Evolutionary conservation across 2,113 vertebrate species (phyloP).

Genomic region (Myotis brandtii): DNA sequence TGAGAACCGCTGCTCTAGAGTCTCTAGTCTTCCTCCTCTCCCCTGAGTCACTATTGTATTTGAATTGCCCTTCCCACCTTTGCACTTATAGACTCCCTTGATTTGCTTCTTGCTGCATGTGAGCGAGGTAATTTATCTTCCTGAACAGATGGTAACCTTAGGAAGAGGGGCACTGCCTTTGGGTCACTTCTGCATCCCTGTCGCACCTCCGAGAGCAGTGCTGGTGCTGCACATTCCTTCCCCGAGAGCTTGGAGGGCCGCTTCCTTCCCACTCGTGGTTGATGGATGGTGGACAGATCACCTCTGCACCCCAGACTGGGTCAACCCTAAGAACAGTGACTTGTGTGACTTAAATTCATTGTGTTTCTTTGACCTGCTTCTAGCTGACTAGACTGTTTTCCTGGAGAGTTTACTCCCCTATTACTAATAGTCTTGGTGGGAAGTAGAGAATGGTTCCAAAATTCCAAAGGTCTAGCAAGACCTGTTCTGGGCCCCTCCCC

Average conservation of each 20-base stretch:
- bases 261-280: background rate
- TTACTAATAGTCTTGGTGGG: background rate
- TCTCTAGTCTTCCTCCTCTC: background rate
- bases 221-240: background rate
- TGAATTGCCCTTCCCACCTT: background rate
- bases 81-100: background rate
- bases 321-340: background rate
- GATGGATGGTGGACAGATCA: background rate
- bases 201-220: background rate
- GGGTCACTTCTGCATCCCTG: background rate
- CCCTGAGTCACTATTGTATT: accelerated
- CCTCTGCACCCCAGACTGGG: slow-evolving; percentile 19
- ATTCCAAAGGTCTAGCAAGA: slow-evolving; percentile 62
- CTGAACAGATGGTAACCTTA: too few relatives aligned
- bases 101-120: background rate
- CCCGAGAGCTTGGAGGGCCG: background rate
- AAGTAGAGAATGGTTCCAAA: background rate
- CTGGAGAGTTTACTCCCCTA: background rate
- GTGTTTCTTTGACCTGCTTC: slow-evolving; percentile 47
- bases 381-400: slow-evolving; percentile 26
- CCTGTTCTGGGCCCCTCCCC: slow-evolving; percentile 57
- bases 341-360: background rate
- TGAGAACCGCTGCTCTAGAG: too few relatives aligned
- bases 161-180: background rate
- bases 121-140: background rate